phyloP scores from a whole-genome alignment of 2,113 vertebrate genomes.

The Siniperca knerii region DNA sequence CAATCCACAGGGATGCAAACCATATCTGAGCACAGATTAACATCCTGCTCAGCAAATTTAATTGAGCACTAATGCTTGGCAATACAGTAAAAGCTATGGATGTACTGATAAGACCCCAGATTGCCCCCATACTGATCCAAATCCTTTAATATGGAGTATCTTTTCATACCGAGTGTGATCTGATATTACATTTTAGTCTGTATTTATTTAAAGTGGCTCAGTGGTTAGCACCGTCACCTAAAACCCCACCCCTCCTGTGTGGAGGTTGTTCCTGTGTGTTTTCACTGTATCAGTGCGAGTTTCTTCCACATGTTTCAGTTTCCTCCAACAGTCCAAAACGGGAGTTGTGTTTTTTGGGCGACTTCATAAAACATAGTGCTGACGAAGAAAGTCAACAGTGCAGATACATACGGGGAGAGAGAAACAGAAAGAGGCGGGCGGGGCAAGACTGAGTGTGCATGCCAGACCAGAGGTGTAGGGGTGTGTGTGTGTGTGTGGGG shows the following conservation, averaged over 20 bases:
- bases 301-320: background rate
- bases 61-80: conserved; percentile 39
- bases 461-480: too few relatives aligned
- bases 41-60: conserved; percentile 28
- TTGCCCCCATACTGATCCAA: background rate
- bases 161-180: background rate
- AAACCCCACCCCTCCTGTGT: background rate
- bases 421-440: too few relatives aligned
- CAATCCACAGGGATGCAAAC: conserved; percentile 11
- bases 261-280: background rate
- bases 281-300: background rate
- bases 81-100: background rate
- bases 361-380: too few relatives aligned
- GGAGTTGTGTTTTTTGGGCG: too few relatives aligned
- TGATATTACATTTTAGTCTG: background rate
- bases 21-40: conserved; percentile 38
- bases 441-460: too few relatives aligned
- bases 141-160: background rate
- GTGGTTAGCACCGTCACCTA: background rate
- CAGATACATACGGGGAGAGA: too few relatives aligned
- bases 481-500: too few relatives aligned
- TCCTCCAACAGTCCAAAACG: too few relatives aligned
- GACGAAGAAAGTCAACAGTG: too few relatives aligned
- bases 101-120: background rate
- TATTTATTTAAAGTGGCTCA: background rate